Base-by-base conservation (phyloP, 2,888 invertebrate species). In the Ommatoiulus sabulosus region DNA sequence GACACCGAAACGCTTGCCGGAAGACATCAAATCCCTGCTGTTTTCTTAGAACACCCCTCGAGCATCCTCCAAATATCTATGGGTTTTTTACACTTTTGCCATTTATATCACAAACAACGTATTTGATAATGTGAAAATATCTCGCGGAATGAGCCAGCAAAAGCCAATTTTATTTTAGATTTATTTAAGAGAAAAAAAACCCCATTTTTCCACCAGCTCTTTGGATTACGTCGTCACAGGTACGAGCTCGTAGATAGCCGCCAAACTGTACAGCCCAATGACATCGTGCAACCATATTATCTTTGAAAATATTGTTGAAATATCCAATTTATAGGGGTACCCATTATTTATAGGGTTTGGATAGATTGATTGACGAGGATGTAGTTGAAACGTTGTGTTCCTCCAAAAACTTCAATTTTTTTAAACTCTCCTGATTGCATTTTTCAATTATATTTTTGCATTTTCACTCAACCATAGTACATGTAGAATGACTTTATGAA, bases 11-110 rank as follows among this genome's bases (percentile, higher is more conserved):
- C 80, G 80, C 80, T 80, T 80, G 80, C 80, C 80, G 80, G 80
- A 80, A 80, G 80, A 80, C 35, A 80, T 80, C 80, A 80, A 80
- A 80, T 80, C 35, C 80, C 35, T 35, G 80, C 80, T 80, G 80
- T 80, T 80, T 80, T 80, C 80, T 35, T 80, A 80, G 80, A 80
- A 35, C 1, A 15, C 12, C 80, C 80, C 35, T 15, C 35, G 12
- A 80, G 80, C 80, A 43, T 24, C 80, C 80, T 12, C 35, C 15
- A 12, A 24, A 3, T 35, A 80, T 35, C 80, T 80, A 80, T 35
- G 80, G 15, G 80, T 35, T 80, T 80, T 80, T 12, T 0, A 24
- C 35, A 80, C 80, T 80, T 80, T 35, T 35, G 35, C 35, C 80
- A 35, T 35, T 35, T 80, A 80, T 80, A 35, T 80, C 80, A 4